Conservation (phyloP, 2,888 invertebrate species). For the Ellobium chinense region DNA sequence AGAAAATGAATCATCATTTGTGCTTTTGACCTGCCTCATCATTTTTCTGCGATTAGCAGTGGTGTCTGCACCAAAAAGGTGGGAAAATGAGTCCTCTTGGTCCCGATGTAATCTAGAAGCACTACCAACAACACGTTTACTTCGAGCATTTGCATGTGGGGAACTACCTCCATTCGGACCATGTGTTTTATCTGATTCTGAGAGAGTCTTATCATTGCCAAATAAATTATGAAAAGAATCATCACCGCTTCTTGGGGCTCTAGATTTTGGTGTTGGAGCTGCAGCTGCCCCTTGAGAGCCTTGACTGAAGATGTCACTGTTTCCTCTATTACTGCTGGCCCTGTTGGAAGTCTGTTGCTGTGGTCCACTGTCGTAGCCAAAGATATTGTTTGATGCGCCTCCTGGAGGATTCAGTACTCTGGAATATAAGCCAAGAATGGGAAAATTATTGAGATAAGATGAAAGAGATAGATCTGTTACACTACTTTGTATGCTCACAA, state of each 20-base stretch:
- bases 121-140: background rate
- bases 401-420: slow-evolving; percentile 70
- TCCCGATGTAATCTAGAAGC: background rate
- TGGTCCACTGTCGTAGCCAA: slow-evolving; percentile 54
- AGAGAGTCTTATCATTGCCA: slow-evolving; percentile 34
- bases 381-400: slow-evolving; percentile 69
- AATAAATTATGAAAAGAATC: slow-evolving; percentile 49
- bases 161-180: background rate
- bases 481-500: too few relatives aligned
- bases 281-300: background rate
- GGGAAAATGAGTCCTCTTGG: slow-evolving; percentile 7
- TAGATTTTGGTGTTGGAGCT: slow-evolving; percentile 8
- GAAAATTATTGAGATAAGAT: background rate
- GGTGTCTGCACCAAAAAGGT: slow-evolving; percentile 22
- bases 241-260: slow-evolving; percentile 49
- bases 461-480: background rate
- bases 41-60: background rate
- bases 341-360: slow-evolving; percentile 41
- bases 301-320: slow-evolving; percentile 27
- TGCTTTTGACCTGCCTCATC: background rate
- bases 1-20: slow-evolving; percentile 38
- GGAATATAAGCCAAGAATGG: slow-evolving; percentile 24
- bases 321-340: slow-evolving; percentile 24
- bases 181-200: background rate
- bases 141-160: background rate